phyloP scores from a whole-genome alignment of 2,113 vertebrate genomes.

The Leuciscus idus region DNA sequence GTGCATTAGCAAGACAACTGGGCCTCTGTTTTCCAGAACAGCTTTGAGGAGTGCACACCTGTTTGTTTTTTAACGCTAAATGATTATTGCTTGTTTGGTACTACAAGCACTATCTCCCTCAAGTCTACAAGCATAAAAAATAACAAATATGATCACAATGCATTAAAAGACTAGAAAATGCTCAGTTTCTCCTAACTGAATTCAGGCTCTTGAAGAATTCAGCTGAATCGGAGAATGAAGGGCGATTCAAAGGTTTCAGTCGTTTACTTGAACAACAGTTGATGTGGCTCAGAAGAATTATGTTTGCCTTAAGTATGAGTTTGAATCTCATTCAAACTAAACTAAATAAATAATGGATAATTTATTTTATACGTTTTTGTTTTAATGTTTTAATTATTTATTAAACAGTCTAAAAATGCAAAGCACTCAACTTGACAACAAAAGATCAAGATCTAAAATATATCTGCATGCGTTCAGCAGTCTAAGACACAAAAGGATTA shows the following conservation, averaged over 20 bases:
- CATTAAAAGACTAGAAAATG: not conserved
- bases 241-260: not conserved
- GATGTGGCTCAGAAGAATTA: not conserved
- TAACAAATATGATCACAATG: not conserved
- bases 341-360: not conserved
- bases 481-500: not conserved
- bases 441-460: not conserved
- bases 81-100: not conserved
- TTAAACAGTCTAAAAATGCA: not conserved
- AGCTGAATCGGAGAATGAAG: not conserved
- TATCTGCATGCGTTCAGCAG: not conserved
- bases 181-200: not conserved
- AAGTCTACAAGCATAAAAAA: not conserved
- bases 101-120: not conserved
- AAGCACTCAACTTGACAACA: not conserved
- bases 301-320: not conserved
- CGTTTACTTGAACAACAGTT: not conserved
- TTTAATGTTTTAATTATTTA: not conserved
- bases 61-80: slow-evolving; percentile 10
- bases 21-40: slow-evolving; percentile 3
- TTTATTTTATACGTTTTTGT: not conserved
- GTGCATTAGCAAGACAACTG: not conserved
- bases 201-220: not conserved
- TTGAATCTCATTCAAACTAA: not conserved
- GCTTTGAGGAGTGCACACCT: slow-evolving; percentile 34